Evolutionary conservation across 2,888 invertebrate species (phyloP), one percentile per base, ranked within the genome.

Genomic region (Rhabditoides inermis): DNA sequence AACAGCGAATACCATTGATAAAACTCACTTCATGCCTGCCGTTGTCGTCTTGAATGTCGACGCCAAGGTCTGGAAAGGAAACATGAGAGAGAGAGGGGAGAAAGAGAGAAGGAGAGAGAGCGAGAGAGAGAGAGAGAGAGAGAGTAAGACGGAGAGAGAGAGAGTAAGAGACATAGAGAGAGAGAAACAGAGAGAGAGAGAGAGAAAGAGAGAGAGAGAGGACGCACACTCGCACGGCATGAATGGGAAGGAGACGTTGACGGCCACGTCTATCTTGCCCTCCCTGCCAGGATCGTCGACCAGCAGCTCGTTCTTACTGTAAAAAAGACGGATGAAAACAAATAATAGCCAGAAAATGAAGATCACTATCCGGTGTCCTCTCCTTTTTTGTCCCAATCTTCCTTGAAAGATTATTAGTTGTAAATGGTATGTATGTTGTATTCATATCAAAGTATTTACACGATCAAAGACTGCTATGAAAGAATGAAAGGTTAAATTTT

Each of bases 31-130:
- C 83, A 72, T 83, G 83, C 45, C 83, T 73, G 0, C 83, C 83
- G 75, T 81, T 78, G 53, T 83, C 82, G 76, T 83, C 83, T 72
- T 83, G 82, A 58, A 82, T 82, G 65, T 82, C 82, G 44, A 82
- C 69, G 12, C 82, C 82, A 35, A 82, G 62, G 72, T 75, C 82
- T 82, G 68, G 49, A 65, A 54, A 23, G n/a, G 20, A n/a, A 15
- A 42, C 7, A 22, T n/a, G 56, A 15, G 6, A 27, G 23, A 44
- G 28, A 60, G 37, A 37, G 26, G 42, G 7, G n/a, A n/a, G 40
- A 20, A 40, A 22, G 40, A 12, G 12, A 25, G 23, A 20, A 40
- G 4, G 20, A 23, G 23, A 40, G n/a, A n/a, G n/a, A n/a, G n/a
- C n/a, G n/a, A n/a, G n/a, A n/a, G n/a, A n/a, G n/a, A n/a, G n/a